These are phyloP conservation scores for Drosophila dunni DNA, from an alignment of 1,140 invertebrate species.

Conservation along the genomic window DNA sequence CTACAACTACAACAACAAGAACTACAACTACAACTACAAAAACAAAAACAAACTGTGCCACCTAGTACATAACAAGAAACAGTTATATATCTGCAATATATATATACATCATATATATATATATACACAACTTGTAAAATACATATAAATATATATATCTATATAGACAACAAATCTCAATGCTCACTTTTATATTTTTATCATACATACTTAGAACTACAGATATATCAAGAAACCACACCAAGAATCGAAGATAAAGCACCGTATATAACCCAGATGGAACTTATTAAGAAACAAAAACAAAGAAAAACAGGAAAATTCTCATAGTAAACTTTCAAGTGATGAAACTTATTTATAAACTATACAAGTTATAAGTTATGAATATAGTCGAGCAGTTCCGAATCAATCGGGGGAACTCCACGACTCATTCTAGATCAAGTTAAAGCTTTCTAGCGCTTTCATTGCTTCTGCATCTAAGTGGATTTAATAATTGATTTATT, in stretches of 20 bases:
- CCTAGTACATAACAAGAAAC: slow-evolving; percentile 82
- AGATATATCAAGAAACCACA: slow-evolving; percentile 53
- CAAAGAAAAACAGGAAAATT: slow-evolving; percentile 24
- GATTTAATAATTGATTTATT: not conserved
- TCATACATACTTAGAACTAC: slow-evolving; percentile 61
- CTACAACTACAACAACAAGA: slow-evolving; percentile 61
- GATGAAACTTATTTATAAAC: slow-evolving; percentile 35
- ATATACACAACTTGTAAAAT: slow-evolving; percentile 59
- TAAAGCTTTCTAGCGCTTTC: slow-evolving; percentile 32
- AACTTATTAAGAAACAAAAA: slow-evolving; percentile 37
- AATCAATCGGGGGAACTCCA: not conserved
- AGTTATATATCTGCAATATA: slow-evolving; percentile 77
- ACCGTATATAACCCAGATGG: slow-evolving; percentile 71
- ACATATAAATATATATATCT: slow-evolving; percentile 21
- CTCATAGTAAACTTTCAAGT: slow-evolving; percentile 36
- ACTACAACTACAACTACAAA: slow-evolving; percentile 52
- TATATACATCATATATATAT: slow-evolving; percentile 55
- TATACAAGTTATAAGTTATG: slow-evolving; percentile 3
- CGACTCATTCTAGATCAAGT: not conserved
- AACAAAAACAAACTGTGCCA: slow-evolving; percentile 68
- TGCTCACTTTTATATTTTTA: slow-evolving; percentile 82
- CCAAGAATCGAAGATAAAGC: slow-evolving; percentile 43
- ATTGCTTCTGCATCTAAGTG: slow-evolving; percentile 27
- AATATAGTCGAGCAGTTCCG: not conserved
- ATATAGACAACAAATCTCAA: slow-evolving; percentile 55